These are phyloP conservation scores for Pachypanchax playfairii DNA, from an alignment of 2,113 vertebrate genomes.

Conservation along the genomic window DNA sequence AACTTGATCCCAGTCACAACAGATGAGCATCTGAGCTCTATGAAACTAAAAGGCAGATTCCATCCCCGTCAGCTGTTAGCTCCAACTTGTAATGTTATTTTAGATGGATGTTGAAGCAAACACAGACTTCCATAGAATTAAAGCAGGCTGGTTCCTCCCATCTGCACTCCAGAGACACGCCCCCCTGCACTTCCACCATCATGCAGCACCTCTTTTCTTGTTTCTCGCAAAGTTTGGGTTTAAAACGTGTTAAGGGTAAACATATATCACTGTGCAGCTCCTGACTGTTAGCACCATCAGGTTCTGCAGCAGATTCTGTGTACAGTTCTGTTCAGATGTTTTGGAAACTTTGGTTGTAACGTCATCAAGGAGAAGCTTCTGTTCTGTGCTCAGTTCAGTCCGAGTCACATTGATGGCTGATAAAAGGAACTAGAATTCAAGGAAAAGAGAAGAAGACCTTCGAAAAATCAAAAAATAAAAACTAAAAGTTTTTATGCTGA, in stretches of 20 bases:
- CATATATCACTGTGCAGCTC: conserved; percentile 12
- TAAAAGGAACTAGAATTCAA: neutral
- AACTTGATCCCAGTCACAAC: conserved; percentile 39
- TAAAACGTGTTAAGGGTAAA: conserved; percentile 36
- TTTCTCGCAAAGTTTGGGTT: conserved; percentile 20
- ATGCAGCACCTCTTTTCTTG: conserved; percentile 54
- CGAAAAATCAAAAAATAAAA: neutral
- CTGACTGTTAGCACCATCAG: conserved; percentile 4
- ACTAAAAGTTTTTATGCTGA: neutral
- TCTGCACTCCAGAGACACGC: conserved; percentile 70
- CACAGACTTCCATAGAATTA: conserved; percentile 45
- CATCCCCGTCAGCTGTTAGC: conserved; percentile 20
- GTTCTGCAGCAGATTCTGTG: conserved; percentile 16
- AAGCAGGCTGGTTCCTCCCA: conserved; percentile 52
- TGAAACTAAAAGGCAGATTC: conserved; percentile 37
- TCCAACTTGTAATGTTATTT: conserved; percentile 41
- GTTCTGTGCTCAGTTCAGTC: fast-evolving
- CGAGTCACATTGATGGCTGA: neutral
- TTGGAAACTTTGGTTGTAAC: conserved; percentile 1
- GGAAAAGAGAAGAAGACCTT: neutral
- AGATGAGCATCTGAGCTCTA: conserved; percentile 29
- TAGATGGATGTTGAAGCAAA: conserved; percentile 61
- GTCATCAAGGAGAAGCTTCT: neutral
- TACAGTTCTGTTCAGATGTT: conserved; percentile 12
- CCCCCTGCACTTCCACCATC: conserved; percentile 43